A percentile compares a stretch with the other conserved stretches of the same genome.
phyloP scores from a whole-genome alignment of 2,113 vertebrate genomes.

The Vimba vimba region DNA sequence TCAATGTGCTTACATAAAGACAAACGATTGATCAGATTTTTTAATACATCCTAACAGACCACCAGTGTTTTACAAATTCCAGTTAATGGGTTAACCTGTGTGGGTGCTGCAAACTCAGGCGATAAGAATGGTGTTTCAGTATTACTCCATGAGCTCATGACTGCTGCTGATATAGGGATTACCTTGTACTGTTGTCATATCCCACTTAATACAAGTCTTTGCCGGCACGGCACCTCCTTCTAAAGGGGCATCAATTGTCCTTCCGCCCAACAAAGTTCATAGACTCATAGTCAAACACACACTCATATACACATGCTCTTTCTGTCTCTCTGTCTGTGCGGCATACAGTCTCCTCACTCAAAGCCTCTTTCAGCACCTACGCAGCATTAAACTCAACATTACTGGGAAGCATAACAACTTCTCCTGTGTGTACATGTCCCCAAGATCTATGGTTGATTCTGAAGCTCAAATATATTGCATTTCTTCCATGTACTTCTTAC shows the following conservation, averaged over 20 bases:
- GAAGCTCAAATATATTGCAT: conserved; percentile 17
- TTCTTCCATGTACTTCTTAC: background rate
- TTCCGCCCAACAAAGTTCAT: conserved; percentile 21
- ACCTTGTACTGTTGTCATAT: conserved; percentile 33
- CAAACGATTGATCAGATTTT: background rate
- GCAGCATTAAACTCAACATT: conserved; percentile 51
- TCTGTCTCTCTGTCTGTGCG: conserved; percentile 23
- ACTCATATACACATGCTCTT: background rate
- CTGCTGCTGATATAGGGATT: conserved; percentile 59
- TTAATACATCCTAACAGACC: background rate
- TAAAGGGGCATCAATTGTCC: conserved; percentile 21
- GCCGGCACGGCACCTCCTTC: conserved; percentile 17
- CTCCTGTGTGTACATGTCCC: conserved; percentile 57
- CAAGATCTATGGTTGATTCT: background rate
- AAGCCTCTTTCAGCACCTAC: conserved; percentile 57
- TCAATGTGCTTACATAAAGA: background rate
- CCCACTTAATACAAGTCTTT: conserved; percentile 33
- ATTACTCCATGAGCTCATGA: conserved; percentile 39
- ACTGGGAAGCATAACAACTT: conserved; percentile 51
- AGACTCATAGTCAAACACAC: conserved; percentile 45
- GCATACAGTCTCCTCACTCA: conserved; percentile 31
- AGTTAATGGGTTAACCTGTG: background rate
- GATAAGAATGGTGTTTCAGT: conserved; percentile 26
- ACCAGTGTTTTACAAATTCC: background rate
- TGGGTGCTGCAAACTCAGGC: conserved; percentile 44